Evolutionary conservation across 1,140 invertebrate species (phyloP), one percentile per base, ranked within the genome.

Genomic region (Philopotamus ludificatus): DNA sequence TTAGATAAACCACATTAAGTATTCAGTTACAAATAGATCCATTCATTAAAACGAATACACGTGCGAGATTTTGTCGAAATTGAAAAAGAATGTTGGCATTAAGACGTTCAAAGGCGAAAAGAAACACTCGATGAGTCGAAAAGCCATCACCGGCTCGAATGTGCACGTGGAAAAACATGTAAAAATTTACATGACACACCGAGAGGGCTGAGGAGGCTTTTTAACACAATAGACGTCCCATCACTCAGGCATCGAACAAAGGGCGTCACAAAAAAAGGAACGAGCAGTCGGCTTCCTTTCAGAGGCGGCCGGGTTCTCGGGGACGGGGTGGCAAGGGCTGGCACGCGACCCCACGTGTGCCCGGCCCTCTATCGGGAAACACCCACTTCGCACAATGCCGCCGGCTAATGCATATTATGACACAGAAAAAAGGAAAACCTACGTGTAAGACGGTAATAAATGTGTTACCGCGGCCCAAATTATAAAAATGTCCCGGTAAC

Each of bases 281-380:
- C n/a, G 34, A 57, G 53, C 53, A 57, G 34, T 12, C 28, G 15
- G 22, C 34, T 57, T 57, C 53, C 53, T 15, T 47, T 47, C 53
- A 57, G 25, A 28, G 22, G 25, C 7, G 49, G 23, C n/a, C n/a
- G n/a, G n/a, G n/a, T n/a, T n/a, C n/a, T n/a, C n/a, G n/a, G n/a
- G n/a, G n/a, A n/a, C n/a, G n/a, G n/a, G n/a, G n/a, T n/a, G n/a
- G n/a, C n/a, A n/a, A n/a, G n/a, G n/a, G 53, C 34, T 39, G 15
- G 20, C 53, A 57, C 53, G 53, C 53, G 53, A 57, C n/a, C 23
- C 53, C 53, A 57, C 53, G 34, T 57, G 53, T 57, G 22, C 15
- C 53, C 22, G 9, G 16, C 22, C n/a, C 53, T 28, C 15, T 16
- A 16, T 28, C 34, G 53, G 25, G 53, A 28, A 57, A 47, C 44